Evolutionary conservation across 1,140 invertebrate species (phyloP).

Genomic region (Liolophura sinensis): DNA sequence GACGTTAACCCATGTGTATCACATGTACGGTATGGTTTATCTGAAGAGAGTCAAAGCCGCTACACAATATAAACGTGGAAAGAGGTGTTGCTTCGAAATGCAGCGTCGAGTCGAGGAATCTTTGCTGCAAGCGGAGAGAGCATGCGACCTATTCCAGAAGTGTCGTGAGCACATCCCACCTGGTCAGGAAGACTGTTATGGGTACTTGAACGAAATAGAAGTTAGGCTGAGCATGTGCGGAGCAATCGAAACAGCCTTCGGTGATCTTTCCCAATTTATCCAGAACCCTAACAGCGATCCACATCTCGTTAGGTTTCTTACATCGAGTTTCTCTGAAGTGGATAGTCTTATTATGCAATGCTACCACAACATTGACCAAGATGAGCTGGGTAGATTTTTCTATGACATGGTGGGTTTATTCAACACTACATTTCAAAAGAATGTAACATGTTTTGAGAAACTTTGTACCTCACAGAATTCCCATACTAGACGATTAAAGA

Average conservation of each 20-base stretch:
- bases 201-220: slow-evolving; percentile 24
- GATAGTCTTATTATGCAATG: slow-evolving; percentile 22
- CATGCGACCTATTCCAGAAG: slow-evolving; percentile 22
- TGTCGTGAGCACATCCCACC: slow-evolving; percentile 18
- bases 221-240: slow-evolving; percentile 24
- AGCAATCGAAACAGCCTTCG: slow-evolving; percentile 16
- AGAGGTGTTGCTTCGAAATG: not conserved
- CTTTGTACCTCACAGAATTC: slow-evolving; percentile 9
- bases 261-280: not conserved
- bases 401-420: slow-evolving; percentile 16
- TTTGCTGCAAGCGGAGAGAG: slow-evolving; percentile 8
- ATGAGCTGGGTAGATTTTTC: slow-evolving; percentile 11
- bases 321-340: slow-evolving; percentile 15
- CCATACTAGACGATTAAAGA: slow-evolving; percentile 14
- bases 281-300: slow-evolving; percentile 1
- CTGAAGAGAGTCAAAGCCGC: slow-evolving; percentile 15
- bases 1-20: slow-evolving; percentile 26
- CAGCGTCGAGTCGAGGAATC: slow-evolving; percentile 15
- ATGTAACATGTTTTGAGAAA: slow-evolving; percentile 5
- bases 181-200: slow-evolving; percentile 21
- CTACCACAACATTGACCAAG: slow-evolving; percentile 14
- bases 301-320: slow-evolving; percentile 12
- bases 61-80: slow-evolving; percentile 10
- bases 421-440: slow-evolving; percentile 17
- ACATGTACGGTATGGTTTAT: slow-evolving; percentile 26